Evolutionary conservation across 2,888 invertebrate species (phyloP), one percentile per base, ranked within the genome.

Genomic region (Apomyelois bistriatella): DNA sequence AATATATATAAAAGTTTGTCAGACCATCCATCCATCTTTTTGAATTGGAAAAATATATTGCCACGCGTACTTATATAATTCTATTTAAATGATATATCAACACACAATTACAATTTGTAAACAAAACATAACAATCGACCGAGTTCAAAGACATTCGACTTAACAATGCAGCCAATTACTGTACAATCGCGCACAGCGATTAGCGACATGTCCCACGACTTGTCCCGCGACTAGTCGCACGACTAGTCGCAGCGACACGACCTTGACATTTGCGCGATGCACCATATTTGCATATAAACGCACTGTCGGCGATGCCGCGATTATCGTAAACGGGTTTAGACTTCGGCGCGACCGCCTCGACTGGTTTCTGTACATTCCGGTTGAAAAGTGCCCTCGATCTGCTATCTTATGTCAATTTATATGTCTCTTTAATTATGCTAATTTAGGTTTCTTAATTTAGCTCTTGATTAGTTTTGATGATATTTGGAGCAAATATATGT

Each of bases 261-360:
- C 88, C 88, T 89, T 88, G 87, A 83, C 80, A 83, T 87, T 85
- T 71, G 60, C 64, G 64, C 76, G 79, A 81, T 86, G 87, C 85
- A 85, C 70, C 69, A 71, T 73, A 88, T 88, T 87, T 80, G 84
- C 87, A 88, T 87, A 78, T 76, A 79, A 79, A 81, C 80, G 78
- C 75, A 77, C 62, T 58, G 61, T 54, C 60, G 62, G 61, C 69
- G 62, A 53, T 37, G 68, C 64, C 71, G 68, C 72, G 73, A 71
- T 72, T 74, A 76, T 70, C 72, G 71, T 59, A 62, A 73, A 79
- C 82, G 75, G 79, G 82, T 82, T 76, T 64, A 62, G 65, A 64
- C 65, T 64, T 66, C 62, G 59, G 51, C 55, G 63, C 61, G 62
- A 65, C 64, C 55, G 61, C 64, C 66, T 61, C 70, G 70, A 79